Evolutionary conservation across 2,797 vertebrate genomes (phyloP).

Genomic region (Zalophus californianus): DNA sequence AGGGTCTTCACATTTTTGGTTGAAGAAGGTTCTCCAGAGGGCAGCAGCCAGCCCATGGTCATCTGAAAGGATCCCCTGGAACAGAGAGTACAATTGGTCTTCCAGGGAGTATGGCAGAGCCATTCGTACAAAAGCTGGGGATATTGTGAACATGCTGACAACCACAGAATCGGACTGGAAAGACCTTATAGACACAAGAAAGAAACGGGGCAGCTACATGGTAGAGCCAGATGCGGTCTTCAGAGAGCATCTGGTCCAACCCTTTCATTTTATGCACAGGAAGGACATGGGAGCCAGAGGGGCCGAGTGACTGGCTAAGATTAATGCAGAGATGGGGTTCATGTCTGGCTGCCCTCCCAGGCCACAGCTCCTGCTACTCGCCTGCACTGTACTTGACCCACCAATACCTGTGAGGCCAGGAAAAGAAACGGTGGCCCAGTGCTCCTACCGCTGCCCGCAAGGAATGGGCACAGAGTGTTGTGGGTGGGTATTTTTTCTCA

Average conservation of each 20-base stretch:
- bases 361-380: background rate
- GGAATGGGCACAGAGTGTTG: background rate
- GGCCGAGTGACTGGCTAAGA: background rate
- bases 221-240: background rate
- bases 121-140: background rate
- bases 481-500: background rate
- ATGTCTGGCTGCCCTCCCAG: background rate
- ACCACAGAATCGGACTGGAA: background rate
- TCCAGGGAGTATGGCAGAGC: background rate
- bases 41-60: constrained; percentile 95
- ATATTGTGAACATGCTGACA: background rate
- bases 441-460: background rate
- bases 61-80: constrained; percentile 95
- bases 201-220: background rate
- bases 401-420: background rate
- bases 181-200: background rate
- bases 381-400: background rate
- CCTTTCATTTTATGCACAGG: background rate
- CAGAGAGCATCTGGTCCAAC: background rate
- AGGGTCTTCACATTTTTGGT: constrained; percentile 94
- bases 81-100: constrained; percentile 30
- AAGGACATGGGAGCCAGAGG: background rate
- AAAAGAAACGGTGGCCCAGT: background rate
- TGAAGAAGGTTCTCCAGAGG: constrained; percentile 97
- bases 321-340: background rate